phyloP scores from a whole-genome alignment of 2,113 vertebrate genomes.

The Eupsittula cactorum region DNA sequence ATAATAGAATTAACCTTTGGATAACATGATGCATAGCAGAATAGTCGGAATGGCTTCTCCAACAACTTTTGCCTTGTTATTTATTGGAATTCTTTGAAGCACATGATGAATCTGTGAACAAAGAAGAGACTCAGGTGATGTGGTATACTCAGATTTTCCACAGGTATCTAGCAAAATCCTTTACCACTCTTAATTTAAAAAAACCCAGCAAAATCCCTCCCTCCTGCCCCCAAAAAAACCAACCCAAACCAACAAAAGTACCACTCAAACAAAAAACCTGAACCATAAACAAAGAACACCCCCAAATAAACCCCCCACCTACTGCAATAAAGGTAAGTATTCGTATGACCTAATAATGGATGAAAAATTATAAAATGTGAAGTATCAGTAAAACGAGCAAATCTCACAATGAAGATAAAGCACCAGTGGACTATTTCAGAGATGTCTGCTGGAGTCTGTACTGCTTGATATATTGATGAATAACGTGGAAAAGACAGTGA shows the following conservation, averaged over 20 bases:
- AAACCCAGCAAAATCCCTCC: neutral
- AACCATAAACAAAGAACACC: neutral
- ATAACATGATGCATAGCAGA: neutral
- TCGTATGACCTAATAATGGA: neutral
- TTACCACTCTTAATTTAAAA: neutral
- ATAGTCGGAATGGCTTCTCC: neutral
- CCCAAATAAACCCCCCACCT: rapidly evolving
- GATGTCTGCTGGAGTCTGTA: neutral
- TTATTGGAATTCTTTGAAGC: neutral
- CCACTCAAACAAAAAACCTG: neutral
- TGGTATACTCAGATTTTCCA: neutral
- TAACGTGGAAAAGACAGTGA: neutral
- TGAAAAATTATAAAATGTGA: neutral
- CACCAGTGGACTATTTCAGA: neutral
- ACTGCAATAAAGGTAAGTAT: neutral
- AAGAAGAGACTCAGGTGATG: neutral
- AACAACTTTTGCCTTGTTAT: neutral
- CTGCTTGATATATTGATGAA: neutral
- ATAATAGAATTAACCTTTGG: neutral
- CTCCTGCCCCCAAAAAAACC: neutral
- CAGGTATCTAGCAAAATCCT: neutral
- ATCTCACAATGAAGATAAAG: neutral
- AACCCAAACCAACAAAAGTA: neutral
- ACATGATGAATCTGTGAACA: neutral
- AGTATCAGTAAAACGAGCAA: neutral